Evolutionary conservation across 30 jellyfish, hydroid and myxozoan species (phyloP).

Genomic region (Aurelia coerulea): DNA sequence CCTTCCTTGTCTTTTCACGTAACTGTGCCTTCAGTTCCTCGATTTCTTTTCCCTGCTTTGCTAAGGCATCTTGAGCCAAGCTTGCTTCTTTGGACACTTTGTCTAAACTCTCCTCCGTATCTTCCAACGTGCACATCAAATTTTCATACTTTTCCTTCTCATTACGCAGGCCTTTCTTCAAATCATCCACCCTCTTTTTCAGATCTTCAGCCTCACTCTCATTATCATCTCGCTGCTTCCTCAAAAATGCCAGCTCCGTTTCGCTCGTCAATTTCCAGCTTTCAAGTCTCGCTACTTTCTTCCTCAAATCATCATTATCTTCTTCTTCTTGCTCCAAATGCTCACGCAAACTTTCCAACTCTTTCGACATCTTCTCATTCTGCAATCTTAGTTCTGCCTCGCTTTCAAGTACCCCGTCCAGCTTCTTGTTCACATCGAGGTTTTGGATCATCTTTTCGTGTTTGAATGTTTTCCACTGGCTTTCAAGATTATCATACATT

Average conservation of each 20-base stretch:
- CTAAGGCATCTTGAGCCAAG: conserved; percentile 51
- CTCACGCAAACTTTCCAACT: conserved; percentile 62
- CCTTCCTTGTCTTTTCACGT: conserved; percentile 65
- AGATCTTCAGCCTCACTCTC: conserved; percentile 65
- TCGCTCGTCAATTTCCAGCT: conserved; percentile 61
- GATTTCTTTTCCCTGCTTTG: conserved; percentile 55
- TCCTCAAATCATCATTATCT: conserved; percentile 73
- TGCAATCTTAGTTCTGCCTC: conserved; percentile 53
- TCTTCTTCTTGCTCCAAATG: conserved; percentile 91
- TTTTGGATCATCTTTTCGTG: conserved; percentile 69
- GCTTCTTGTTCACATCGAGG: conserved; percentile 59
- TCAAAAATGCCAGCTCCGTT: conserved; percentile 59
- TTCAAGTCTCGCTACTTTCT: conserved; percentile 56
- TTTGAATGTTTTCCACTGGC: conserved; percentile 71
- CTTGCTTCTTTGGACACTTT: conserved; percentile 60
- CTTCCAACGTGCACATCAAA: conserved; percentile 78
- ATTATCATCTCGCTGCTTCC: conserved; percentile 58
- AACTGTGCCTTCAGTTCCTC: conserved; percentile 65
- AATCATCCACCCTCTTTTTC: conserved; percentile 70
- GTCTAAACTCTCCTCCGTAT: conserved; percentile 79
- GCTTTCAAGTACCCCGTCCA: conserved; percentile 63
- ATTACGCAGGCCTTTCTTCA: conserved; percentile 46
- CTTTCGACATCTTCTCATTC: conserved; percentile 48
- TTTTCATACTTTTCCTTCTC: conserved; percentile 62
- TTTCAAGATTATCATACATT: conserved; percentile 70